Percentiles rank a stretch among this genome's conserved stretches.
phyloP scores from a whole-genome alignment of 2,113 vertebrate genomes.

The Salvelinus fontinalis region DNA sequence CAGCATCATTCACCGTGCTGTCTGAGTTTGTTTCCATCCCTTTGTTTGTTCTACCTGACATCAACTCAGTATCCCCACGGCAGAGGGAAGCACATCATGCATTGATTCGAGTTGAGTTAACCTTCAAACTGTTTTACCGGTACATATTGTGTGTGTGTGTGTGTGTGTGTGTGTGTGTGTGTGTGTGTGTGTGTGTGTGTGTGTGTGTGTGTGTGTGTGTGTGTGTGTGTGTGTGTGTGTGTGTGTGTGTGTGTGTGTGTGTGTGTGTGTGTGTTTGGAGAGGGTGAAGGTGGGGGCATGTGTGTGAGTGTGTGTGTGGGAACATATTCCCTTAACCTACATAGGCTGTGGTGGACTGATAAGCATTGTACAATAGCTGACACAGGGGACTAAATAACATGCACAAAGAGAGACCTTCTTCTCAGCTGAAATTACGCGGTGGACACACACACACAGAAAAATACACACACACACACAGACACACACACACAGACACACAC shows the following conservation, averaged over 20 bases:
- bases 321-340: background rate
- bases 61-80: background rate
- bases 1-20: background rate
- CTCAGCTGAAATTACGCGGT: no score
- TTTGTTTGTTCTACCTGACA: no score
- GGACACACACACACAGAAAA: background rate
- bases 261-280: no score
- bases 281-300: no score
- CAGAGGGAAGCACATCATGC: background rate
- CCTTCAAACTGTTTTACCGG: background rate
- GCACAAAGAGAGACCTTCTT: slow-evolving; percentile 16
- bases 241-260: no score
- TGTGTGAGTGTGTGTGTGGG: no score
- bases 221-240: no score
- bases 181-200: no score
- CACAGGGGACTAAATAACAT: slow-evolving; percentile 20
- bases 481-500: slow-evolving; percentile 2
- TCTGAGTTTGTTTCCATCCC: background rate
- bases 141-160: background rate
- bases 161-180: no score
- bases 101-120: background rate
- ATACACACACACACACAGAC: background rate
- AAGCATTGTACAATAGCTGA: slow-evolving; percentile 34
- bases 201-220: background rate
- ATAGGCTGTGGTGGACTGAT: slow-evolving; percentile 21